These are phyloP conservation scores for Leuctra nigra DNA, from an alignment of 2,888 invertebrate species.

Conservation along the genomic window DNA sequence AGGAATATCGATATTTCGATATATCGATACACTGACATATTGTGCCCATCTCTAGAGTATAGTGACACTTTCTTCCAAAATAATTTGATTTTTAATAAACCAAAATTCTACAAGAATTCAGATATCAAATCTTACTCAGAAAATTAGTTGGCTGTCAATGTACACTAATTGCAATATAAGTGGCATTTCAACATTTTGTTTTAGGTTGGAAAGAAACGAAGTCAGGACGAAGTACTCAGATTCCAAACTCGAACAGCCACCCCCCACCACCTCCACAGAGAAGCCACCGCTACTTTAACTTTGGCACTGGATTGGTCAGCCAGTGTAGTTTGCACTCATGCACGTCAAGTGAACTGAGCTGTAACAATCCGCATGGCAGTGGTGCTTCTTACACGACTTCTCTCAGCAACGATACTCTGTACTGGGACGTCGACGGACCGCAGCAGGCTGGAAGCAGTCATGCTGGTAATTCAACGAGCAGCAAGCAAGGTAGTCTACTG, in stretches of 20 bases:
- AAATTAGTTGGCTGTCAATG: too few species aligned
- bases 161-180: too few species aligned
- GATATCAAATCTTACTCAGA: too few species aligned
- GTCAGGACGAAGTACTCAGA: not conserved
- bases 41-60: too few species aligned
- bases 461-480: too few species aligned
- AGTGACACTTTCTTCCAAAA: too few species aligned
- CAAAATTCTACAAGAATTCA: too few species aligned
- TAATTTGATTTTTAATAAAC: too few species aligned
- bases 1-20: too few species aligned
- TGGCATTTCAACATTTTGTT: too few species aligned
- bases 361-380: constrained; percentile 50
- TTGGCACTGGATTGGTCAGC: constrained; percentile 63
- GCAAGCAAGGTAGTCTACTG: too few species aligned
- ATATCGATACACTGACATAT: too few species aligned
- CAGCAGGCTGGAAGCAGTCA: not conserved
- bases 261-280: constrained; percentile 36
- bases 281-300: constrained; percentile 55
- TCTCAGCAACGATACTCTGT: constrained; percentile 77
- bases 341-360: constrained; percentile 67
- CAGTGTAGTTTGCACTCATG: constrained; percentile 79
- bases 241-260: constrained; percentile 34
- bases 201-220: constrained; percentile 29
- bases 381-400: constrained; percentile 78
- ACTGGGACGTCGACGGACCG: constrained; percentile 56